A percentile compares a stretch with the other conserved stretches of the same genome.
Conservation (phyloP, 2,888 invertebrate species). For the Phragmatobia fuliginosa region DNA sequence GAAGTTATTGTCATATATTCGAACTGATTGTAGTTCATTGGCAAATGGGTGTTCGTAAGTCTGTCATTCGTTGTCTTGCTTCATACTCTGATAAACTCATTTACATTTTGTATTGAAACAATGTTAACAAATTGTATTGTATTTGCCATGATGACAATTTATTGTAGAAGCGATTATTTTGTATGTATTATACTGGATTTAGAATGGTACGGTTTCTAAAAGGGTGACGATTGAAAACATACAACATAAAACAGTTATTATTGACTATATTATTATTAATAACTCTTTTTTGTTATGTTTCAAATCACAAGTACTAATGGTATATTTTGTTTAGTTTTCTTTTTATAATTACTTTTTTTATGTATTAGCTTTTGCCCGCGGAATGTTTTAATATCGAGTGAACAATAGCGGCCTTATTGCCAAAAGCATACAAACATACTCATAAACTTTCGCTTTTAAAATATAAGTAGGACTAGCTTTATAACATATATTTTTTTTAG, state of each 20-base stretch:
- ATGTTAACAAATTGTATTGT: not conserved
- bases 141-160: not conserved
- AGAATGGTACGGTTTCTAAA: not conserved
- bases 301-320: not conserved
- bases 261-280: not conserved
- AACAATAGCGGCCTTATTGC: too few species aligned
- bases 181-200: not conserved
- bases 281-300: not conserved
- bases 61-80: not conserved
- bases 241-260: too few species aligned
- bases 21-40: not conserved
- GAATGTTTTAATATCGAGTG: too few species aligned
- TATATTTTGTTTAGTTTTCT: not conserved
- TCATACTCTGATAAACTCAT: not conserved
- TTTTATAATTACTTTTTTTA: too few species aligned
- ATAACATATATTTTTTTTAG: too few species aligned
- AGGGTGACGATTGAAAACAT: too few species aligned
- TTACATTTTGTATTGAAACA: not conserved
- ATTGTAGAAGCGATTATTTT: not conserved
- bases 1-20: slow-evolving; percentile 18
- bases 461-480: too few species aligned
- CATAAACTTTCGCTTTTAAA: too few species aligned
- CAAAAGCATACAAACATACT: too few species aligned
- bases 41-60: not conserved
- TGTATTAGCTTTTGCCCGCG: too few species aligned